A percentile compares a stretch with the other conserved stretches of the same genome.
Conservation (phyloP, 2,113 vertebrate genomes). For the Tachysurus vachellii region DNA sequence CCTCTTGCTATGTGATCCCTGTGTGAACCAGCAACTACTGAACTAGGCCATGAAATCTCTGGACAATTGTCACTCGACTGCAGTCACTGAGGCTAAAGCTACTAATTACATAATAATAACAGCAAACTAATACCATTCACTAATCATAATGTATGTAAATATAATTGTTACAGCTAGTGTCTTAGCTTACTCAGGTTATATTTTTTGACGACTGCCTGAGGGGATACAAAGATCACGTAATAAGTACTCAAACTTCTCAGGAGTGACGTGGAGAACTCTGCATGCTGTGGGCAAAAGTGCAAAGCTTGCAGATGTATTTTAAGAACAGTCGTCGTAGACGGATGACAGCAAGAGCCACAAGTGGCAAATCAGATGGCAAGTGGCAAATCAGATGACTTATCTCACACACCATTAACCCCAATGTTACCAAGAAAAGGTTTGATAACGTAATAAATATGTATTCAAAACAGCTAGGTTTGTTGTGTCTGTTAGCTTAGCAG, state of each 20-base stretch:
- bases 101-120: constrained; percentile 2
- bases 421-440: neutral
- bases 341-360: constrained; percentile 51
- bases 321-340: constrained; percentile 28
- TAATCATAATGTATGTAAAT: neutral
- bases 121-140: neutral
- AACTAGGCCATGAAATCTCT: neutral
- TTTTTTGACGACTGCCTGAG: neutral
- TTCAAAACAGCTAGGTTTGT: neutral
- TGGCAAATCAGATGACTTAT: constrained; percentile 36
- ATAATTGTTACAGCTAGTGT: neutral
- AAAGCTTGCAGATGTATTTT: constrained; percentile 54
- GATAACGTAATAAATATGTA: neutral
- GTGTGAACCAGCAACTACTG: constrained; percentile 45
- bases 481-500: neutral
- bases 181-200: neutral
- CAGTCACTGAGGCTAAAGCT: constrained; percentile 10
- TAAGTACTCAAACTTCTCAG: constrained; percentile 22
- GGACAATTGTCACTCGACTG: constrained; percentile 17
- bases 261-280: constrained; percentile 21
- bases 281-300: constrained; percentile 42
- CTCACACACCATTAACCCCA: neutral
- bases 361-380: constrained; percentile 39
- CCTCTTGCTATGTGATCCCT: constrained; percentile 47
- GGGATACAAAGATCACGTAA: neutral